Base-by-base conservation (phyloP, 2,888 invertebrate genomes). In the Trichogramma dendrolimi region DNA sequence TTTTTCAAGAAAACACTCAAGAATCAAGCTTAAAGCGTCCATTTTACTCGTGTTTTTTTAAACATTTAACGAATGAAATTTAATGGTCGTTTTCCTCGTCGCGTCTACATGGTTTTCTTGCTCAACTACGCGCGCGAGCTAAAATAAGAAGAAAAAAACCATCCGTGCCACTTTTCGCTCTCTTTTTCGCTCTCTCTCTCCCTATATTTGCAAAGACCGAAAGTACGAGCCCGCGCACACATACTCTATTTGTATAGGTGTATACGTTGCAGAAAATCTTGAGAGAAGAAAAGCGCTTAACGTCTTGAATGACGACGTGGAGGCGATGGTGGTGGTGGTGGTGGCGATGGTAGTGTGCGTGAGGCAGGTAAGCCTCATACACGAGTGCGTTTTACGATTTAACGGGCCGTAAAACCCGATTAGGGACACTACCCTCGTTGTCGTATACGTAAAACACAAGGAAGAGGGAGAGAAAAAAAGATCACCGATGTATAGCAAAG, bases 351-450 rank as follows among this genome's bases (percentile, higher is more conserved):
- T 27, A 27, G 27, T 27, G 27, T 27, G 27, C 27, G 27, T 27
- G 27, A 71, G 65, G 66, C 68, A 68, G 68, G 69, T 71, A 71
- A 69, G 27, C 27, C 27, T 27, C 27, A 27, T 27, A 27, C 67
- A 68, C 62, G 70, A 64, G 64, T 68, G 70, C 68, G 70, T 70
- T 61, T 66, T 63, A 66, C 63, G 70, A 71, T 71, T 71, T 70
- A 74, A 71, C 73, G 71, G 69, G 69, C 68, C 68, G 72, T 74
- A 69, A 76, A 73, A 70, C 70, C 69, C 71, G 75, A 75, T 77
- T 75, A 73, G 70, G 71, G 68, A 72, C 48, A 41, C 60, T 10
- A 38, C 46, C 3, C 27, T 27, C 27, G 27, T 27, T 27, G 27
- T 27, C 27, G 3, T 27, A 27, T 27, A 27, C 27, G 27, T 27